Percentiles rank a stretch among this genome's conserved stretches.
These are phyloP conservation scores for Kryptolebias marmoratus DNA, from an alignment of 2,113 vertebrate species.

Conservation along the genomic window DNA sequence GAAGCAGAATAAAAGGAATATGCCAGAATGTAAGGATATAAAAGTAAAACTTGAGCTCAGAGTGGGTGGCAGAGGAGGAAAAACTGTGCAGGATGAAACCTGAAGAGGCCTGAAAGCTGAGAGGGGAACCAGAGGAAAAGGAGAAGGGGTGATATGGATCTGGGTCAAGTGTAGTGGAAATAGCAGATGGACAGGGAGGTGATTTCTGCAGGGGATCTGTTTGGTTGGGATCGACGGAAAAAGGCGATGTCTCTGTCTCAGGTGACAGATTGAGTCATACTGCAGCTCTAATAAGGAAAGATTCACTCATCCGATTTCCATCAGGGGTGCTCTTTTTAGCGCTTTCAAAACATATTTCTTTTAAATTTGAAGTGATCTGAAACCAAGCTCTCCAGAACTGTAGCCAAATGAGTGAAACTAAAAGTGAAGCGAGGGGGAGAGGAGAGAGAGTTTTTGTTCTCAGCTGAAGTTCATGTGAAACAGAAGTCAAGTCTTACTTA, in stretches of 20 bases:
- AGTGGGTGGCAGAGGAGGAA: background rate
- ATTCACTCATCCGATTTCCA: background rate
- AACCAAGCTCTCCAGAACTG: too few species aligned
- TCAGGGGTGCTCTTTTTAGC: background rate
- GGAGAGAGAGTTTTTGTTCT: conserved; percentile 4
- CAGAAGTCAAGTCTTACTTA: background rate
- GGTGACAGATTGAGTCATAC: conserved; percentile 26
- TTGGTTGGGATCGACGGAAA: conserved; percentile 2
- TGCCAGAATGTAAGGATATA: background rate
- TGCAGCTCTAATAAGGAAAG: background rate
- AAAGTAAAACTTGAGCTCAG: conserved; percentile 22
- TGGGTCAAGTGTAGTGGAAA: conserved; percentile 43
- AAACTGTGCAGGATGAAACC: conserved; percentile 9
- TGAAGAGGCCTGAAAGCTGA: conserved; percentile 37
- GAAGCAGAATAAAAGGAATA: background rate
- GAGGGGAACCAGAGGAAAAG: conserved; percentile 11
- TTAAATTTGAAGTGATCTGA: background rate
- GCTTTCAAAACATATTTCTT: background rate
- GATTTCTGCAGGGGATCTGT: conserved; percentile 19
- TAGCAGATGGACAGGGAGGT: conserved; percentile 17
- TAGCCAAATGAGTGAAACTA: background rate
- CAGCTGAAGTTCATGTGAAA: background rate
- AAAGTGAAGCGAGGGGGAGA: conserved; percentile 3
- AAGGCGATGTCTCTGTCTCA: conserved; percentile 9
- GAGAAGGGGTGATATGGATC: conserved; percentile 44